Conservation (phyloP, 2,797 vertebrate genomes). For the Melanotaenia parkinsoni region DNA sequence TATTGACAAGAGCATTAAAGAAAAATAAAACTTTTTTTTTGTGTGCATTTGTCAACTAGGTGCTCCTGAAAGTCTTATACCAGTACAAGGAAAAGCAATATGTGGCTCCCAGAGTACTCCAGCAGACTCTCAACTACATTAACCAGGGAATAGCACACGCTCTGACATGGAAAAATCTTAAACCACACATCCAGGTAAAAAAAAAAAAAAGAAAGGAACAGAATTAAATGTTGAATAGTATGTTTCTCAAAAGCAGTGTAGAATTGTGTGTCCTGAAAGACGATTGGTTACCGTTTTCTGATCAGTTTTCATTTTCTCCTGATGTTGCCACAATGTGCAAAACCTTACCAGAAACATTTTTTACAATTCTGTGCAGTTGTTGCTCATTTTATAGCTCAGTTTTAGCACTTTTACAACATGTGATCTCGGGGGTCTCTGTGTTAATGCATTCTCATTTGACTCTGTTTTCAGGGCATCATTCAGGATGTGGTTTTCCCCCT, state of each 20-base stretch:
- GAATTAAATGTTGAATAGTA: not conserved
- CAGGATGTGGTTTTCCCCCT: constrained; percentile 99
- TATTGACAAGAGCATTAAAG: not conserved
- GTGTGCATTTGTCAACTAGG: constrained; percentile 77
- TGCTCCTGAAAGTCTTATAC: constrained; percentile 97
- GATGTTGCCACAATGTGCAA: not conserved
- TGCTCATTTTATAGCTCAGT: not conserved
- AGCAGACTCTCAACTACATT: constrained; percentile 98
- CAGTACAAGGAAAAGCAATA: constrained; percentile 98
- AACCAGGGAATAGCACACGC: constrained; percentile 99
- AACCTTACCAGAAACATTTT: not conserved
- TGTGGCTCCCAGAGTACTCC: constrained; percentile 96
- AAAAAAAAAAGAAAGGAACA: not conserved
- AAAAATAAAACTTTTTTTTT: not conserved
- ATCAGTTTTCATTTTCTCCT: not conserved
- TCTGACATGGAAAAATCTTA: constrained; percentile 97
- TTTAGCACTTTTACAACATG: not conserved
- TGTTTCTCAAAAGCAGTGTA: not conserved
- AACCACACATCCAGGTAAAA: constrained; percentile 96
- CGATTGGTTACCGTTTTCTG: not conserved
- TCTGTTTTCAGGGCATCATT: constrained; percentile 91
- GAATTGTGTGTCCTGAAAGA: not conserved
- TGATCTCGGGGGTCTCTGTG: not conserved
- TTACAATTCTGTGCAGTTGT: not conserved
- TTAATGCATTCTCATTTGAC: constrained; percentile 2